Evolutionary conservation across 2,888 invertebrate species (phyloP).

Genomic region (Steinernema hermaphroditum): DNA sequence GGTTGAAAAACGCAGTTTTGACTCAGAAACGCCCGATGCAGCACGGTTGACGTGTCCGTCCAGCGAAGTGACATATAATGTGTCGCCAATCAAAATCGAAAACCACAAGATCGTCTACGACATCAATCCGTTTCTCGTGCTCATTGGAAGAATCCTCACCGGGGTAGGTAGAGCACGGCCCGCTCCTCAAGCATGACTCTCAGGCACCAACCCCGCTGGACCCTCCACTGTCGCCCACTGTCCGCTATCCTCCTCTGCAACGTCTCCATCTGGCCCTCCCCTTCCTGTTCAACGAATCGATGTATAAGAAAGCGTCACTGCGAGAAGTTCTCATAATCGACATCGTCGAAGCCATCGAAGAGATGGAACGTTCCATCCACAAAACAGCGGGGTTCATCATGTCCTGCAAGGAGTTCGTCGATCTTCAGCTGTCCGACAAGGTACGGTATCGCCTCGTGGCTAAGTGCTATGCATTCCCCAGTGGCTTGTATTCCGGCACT

Average conservation of each 20-base stretch:
- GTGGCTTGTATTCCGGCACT: background rate
- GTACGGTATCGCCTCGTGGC: background rate
- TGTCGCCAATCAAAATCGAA: background rate
- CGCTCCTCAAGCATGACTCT: background rate
- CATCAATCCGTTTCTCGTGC: background rate
- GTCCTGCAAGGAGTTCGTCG: constrained; percentile 6
- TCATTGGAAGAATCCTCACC: background rate
- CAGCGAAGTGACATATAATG: background rate
- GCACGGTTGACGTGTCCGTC: too few species aligned
- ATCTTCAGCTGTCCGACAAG: constrained; percentile 11
- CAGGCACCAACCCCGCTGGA: background rate
- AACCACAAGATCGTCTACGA: constrained; percentile 6
- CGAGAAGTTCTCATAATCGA: background rate
- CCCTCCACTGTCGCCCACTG: background rate
- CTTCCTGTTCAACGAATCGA: background rate
- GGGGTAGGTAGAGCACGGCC: background rate
- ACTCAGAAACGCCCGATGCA: too few species aligned
- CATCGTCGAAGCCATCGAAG: background rate
- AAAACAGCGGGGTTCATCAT: background rate
- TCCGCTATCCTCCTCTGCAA: background rate
- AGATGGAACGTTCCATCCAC: constrained; percentile 4
- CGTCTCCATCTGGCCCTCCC: background rate
- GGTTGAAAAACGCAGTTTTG: too few species aligned
- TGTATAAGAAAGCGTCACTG: background rate
- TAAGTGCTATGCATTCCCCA: background rate